Evolutionary conservation across 30 jellyfish, hydroid and myxozoan species (phyloP).

Genomic region (Calvadosia cruxmelitensis): DNA sequence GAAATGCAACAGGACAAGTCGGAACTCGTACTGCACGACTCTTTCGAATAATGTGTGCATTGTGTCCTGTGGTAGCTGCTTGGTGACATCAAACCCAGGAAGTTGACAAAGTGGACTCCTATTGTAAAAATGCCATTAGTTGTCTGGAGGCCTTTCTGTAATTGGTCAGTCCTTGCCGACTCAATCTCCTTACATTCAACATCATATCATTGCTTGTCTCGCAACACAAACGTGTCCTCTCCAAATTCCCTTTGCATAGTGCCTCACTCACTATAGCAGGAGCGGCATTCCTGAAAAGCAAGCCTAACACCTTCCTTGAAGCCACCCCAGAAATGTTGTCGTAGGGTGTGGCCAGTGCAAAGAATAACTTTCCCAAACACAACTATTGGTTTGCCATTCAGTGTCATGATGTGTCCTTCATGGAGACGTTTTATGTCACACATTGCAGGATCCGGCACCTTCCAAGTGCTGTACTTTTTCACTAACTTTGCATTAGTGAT

Average conservation of each 20-base stretch:
- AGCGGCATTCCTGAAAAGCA: constrained; percentile 6
- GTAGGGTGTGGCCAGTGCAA: constrained; percentile 12
- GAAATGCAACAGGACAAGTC: not conserved
- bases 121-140: constrained; percentile 9
- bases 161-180: not conserved
- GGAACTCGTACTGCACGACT: constrained; percentile 7
- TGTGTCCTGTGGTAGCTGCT: constrained; percentile 16
- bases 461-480: not conserved
- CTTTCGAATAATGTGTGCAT: constrained; percentile 13
- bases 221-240: not conserved
- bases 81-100: constrained; percentile 8
- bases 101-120: constrained; percentile 5
- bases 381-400: constrained; percentile 1
- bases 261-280: constrained; percentile 3
- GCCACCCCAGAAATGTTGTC: constrained; percentile 18
- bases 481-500: constrained; percentile 6
- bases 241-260: not conserved
- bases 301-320: constrained; percentile 9
- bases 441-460: not conserved
- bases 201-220: not conserved
- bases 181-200: constrained; percentile 5
- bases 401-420: not conserved
- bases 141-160: not conserved
- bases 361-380: constrained; percentile 2
- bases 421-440: not conserved